These are phyloP conservation scores for Myocastor coypus DNA, from an alignment of 2,113 vertebrate genomes.

Conservation along the genomic window DNA sequence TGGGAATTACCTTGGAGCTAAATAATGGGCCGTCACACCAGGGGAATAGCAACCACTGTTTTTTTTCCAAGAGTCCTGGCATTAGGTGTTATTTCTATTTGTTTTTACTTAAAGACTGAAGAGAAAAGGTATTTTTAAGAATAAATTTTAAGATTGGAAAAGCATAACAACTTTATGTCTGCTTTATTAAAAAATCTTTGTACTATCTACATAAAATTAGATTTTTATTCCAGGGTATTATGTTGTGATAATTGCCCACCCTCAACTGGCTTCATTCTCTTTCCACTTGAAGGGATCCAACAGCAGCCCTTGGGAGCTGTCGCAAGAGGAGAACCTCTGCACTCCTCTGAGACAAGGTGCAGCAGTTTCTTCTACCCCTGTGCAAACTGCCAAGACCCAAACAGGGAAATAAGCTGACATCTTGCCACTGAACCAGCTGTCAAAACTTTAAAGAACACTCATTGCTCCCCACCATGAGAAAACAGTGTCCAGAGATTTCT, in stretches of 20 bases:
- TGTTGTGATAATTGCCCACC: neutral
- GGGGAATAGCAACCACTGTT: slow-evolving; percentile 51
- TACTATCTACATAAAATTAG: neutral
- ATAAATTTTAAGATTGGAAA: slow-evolving; percentile 51
- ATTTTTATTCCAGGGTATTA: neutral
- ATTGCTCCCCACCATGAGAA: neutral
- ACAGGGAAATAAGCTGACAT: neutral
- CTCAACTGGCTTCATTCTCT: neutral
- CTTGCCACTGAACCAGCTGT: neutral
- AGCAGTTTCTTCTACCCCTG: neutral
- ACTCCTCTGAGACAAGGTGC: neutral
- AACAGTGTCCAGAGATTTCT: neutral
- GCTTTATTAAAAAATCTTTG: neutral
- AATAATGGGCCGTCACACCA: slow-evolving; percentile 38
- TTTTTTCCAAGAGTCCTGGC: neutral
- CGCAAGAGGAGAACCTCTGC: neutral
- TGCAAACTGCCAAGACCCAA: neutral
- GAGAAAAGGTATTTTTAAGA: slow-evolving; percentile 16
- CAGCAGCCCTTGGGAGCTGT: neutral
- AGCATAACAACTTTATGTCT: neutral
- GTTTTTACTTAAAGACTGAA: slow-evolving; percentile 38
- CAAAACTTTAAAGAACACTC: neutral
- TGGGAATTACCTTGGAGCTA: slow-evolving; percentile 70
- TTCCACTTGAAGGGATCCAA: neutral
- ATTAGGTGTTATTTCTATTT: slow-evolving; percentile 37